phyloP scores from a whole-genome alignment of 2,888 invertebrate genomes.

The Drosophila quinaria region DNA sequence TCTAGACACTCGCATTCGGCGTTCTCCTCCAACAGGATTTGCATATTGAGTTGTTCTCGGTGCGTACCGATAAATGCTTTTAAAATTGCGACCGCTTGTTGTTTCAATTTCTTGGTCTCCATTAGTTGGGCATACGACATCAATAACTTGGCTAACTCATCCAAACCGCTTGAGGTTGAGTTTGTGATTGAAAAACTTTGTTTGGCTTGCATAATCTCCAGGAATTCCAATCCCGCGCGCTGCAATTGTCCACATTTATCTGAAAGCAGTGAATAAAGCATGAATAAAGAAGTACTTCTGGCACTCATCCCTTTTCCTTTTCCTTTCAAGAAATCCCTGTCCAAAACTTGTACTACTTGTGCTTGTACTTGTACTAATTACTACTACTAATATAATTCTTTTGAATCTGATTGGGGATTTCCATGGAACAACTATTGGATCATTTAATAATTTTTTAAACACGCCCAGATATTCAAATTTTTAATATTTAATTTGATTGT shows the following conservation, averaged over 20 bases:
- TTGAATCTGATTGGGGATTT: too few relatives aligned
- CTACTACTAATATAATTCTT: too few relatives aligned
- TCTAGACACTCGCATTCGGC: constrained; percentile 55
- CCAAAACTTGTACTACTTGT: too few relatives aligned
- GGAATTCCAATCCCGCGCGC: constrained; percentile 53
- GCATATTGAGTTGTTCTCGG: constrained; percentile 48
- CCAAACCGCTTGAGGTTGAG: constrained; percentile 48
- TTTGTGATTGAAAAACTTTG: constrained; percentile 27
- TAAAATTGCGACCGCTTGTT: constrained; percentile 45
- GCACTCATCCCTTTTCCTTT: too few relatives aligned
- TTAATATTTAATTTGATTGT: too few relatives aligned
- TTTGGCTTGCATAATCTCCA: constrained; percentile 56
- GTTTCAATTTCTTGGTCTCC: constrained; percentile 50
- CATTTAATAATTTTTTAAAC: too few relatives aligned
- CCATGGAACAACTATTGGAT: too few relatives aligned
- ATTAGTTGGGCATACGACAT: constrained; percentile 49
- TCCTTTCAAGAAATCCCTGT: too few relatives aligned
- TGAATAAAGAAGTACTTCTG: too few relatives aligned
- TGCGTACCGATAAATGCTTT: constrained; percentile 57
- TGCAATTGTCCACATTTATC: constrained; percentile 53
- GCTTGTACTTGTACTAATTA: too few relatives aligned
- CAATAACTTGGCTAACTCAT: constrained; percentile 69
- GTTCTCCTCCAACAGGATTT: constrained; percentile 67
- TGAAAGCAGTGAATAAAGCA: constrained; percentile 1
- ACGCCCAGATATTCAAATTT: too few relatives aligned